Percentiles rank a stretch among this genome's conserved stretches.
phyloP scores from a whole-genome alignment of 2,113 vertebrate species.

The Megaptera novaeangliae region DNA sequence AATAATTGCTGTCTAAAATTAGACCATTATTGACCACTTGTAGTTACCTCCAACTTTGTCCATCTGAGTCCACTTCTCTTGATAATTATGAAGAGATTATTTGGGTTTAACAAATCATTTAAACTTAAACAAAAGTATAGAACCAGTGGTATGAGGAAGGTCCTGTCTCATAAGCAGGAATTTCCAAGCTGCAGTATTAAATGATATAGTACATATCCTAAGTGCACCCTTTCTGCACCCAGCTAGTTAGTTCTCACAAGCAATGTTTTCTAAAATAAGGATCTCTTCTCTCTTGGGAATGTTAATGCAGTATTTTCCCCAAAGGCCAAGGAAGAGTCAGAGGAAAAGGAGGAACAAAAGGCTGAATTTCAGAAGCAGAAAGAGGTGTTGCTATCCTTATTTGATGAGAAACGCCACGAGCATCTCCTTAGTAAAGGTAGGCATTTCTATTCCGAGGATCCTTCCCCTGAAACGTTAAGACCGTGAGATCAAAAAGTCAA shows the following conservation, averaged over 20 bases:
- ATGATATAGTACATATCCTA: neutral
- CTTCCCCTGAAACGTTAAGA: neutral
- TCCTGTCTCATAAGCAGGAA: neutral
- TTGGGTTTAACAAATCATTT: neutral
- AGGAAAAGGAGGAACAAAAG: conserved; percentile 90
- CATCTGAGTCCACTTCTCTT: neutral
- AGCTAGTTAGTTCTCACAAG: neutral
- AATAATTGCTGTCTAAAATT: neutral
- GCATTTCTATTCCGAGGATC: neutral
- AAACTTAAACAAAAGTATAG: neutral
- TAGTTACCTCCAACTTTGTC: neutral
- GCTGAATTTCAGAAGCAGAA: conserved; percentile 89
- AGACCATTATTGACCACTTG: neutral
- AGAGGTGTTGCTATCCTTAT: conserved; percentile 88
- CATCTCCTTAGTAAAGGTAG: conserved; percentile 94
- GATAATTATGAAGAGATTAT: neutral
- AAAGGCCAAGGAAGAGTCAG: conserved; percentile 85
- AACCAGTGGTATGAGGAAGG: neutral
- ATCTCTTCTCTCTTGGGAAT: neutral
- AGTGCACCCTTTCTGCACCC: neutral
- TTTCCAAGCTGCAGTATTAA: neutral
- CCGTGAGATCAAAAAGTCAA: neutral
- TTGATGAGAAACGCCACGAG: conserved; percentile 94
- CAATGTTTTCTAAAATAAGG: neutral
- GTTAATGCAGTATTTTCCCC: conserved; percentile 35